Percentiles rank a stretch among this genome's conserved stretches.
phyloP scores from a whole-genome alignment of 1,140 invertebrate species.

The Drosophila subpulchrella region DNA sequence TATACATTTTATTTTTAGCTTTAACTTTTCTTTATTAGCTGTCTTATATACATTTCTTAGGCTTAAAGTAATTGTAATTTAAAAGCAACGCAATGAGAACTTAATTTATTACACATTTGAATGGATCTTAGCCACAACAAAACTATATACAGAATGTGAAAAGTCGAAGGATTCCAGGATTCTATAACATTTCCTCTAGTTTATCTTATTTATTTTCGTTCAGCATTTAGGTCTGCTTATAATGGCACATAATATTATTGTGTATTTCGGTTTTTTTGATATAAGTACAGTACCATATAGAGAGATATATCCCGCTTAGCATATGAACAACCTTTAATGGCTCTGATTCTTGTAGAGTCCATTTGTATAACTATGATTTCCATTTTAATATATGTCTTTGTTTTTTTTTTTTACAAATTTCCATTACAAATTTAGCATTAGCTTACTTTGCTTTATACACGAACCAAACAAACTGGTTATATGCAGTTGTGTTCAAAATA shows the following conservation, averaged over 20 bases:
- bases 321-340: conserved; percentile 53
- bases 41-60: conserved; percentile 34
- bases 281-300: conserved; percentile 45
- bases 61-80: not conserved
- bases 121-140: conserved; percentile 26
- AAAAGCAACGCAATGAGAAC: conserved; percentile 17
- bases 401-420: conserved; percentile 35
- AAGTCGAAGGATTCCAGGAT: conserved; percentile 9
- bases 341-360: conserved; percentile 11
- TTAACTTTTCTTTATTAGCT: conserved; percentile 4
- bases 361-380: conserved; percentile 30
- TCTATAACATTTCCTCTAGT: conserved; percentile 28
- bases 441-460: conserved; percentile 29
- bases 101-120: conserved; percentile 25
- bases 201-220: conserved; percentile 24
- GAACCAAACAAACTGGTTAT: conserved; percentile 28
- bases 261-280: conserved; percentile 49
- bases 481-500: conserved; percentile 4
- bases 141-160: conserved; percentile 37
- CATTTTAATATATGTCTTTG: conserved; percentile 7
- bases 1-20: conserved; percentile 34
- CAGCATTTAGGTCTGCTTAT: conserved; percentile 59
- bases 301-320: conserved; percentile 36
- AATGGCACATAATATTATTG: conserved; percentile 84
- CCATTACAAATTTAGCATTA: conserved; percentile 5